Conservation (phyloP, 2,888 invertebrate species). For the Lasioglossum zephyrum region DNA sequence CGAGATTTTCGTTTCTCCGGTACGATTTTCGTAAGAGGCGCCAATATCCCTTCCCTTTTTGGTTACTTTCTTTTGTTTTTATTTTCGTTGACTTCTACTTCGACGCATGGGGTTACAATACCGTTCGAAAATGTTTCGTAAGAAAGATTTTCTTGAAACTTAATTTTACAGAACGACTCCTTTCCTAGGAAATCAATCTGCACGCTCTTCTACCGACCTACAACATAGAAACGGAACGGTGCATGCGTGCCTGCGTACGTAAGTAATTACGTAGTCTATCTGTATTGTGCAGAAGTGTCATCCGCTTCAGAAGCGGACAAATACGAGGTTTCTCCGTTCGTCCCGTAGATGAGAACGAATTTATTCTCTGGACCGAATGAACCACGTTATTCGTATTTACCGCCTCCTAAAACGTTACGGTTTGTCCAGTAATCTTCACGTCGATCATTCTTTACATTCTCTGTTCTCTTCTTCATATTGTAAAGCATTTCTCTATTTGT, state of each 20-base stretch:
- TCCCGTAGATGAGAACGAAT: not conserved
- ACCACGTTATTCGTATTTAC: not conserved
- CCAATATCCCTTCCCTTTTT: not conserved
- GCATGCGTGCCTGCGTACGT: not conserved
- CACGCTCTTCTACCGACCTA: conserved; percentile 65
- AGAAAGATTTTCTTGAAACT: not conserved
- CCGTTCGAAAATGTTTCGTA: not conserved
- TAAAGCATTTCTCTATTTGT: not conserved
- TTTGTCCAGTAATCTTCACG: not conserved
- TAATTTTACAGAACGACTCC: not conserved
- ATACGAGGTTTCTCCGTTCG: not conserved
- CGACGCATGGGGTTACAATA: not conserved
- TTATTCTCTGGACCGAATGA: not conserved
- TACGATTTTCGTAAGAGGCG: not conserved
- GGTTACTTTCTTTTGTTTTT: not conserved
- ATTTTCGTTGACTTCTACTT: not conserved
- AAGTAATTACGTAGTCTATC: not conserved
- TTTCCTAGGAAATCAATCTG: conserved; percentile 64
- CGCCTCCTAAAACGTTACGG: not conserved
- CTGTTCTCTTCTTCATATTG: not conserved
- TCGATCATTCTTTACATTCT: not conserved
- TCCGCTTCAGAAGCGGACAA: not conserved
- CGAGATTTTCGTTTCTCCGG: not conserved
- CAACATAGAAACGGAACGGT: conserved; percentile 32
- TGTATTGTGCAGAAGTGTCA: not conserved